Base-by-base conservation (phyloP, 1,140 invertebrate species). In the Eupristina koningsbergeri region DNA sequence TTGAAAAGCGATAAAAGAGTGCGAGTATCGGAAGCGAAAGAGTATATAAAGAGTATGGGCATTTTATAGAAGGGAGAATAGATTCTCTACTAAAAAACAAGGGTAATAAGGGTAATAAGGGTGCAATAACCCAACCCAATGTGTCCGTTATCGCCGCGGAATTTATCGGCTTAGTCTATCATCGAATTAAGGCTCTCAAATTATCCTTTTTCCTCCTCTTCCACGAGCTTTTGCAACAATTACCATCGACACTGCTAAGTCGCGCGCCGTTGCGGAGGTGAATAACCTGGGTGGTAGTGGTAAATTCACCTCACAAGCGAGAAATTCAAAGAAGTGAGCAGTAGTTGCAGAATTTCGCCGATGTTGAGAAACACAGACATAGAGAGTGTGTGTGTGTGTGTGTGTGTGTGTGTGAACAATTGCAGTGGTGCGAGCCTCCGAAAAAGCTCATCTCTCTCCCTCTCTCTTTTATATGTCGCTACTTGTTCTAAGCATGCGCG, bases 151-250 rank as follows among this genome's bases (percentile, higher is more conserved):
- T 34, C n/a, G n/a, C 29, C 29, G n/a, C 1, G 50, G 39, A 81
- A 63, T 81, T 81, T 75, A 81, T 81, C 71, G 80, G 34, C 39
- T 63, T 19, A 19, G 22, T 69, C 26, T 75, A 63, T 76, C 29
- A 64, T 83, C 61, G 81, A 83, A 77, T 83, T 67, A 83, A 36
- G 31, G 31, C 41, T 41, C n/a, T 69, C 31, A 6, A 50, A 69
- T 80, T 80, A 50, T 77, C 34, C 58, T 34, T 67, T 53, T 71
- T 61, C 36, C 61, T 26, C 45, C 41, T 53, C 39, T 34, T 34
- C 11, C 58, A 19, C 19, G 15, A 22, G 81, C 50, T 74, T 79
- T 80, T 74, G 29, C 82, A 84, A 84, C 82, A 84, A 84, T 84
- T 84, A 84, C 19, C n/a, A n/a, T n/a, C 53, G 50, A 6, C 45